Evolutionary conservation across 1,140 invertebrate species (phyloP).

Genomic region (Lucilia cuprina): DNA sequence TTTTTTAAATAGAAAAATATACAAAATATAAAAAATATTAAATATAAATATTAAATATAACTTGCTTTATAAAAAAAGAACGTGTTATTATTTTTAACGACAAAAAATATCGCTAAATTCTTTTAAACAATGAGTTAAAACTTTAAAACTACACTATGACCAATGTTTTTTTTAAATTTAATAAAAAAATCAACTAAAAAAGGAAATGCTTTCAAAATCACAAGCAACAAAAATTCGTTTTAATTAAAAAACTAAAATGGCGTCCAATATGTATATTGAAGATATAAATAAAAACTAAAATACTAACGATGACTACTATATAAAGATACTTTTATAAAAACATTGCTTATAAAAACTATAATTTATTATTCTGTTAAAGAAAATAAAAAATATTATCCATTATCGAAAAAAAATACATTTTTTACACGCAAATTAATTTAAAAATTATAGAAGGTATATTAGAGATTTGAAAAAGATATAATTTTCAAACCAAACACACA

Average conservation of each 20-base stretch:
- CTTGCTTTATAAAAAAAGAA: background rate
- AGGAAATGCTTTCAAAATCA: background rate
- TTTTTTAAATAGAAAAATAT: background rate
- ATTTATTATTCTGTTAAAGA: background rate
- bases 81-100: background rate
- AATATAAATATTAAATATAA: background rate
- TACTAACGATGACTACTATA: background rate
- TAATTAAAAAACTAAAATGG: background rate
- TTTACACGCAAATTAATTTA: slow-evolving; percentile 1
- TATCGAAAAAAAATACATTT: background rate
- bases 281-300: background rate
- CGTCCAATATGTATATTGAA: background rate
- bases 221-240: background rate
- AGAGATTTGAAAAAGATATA: background rate
- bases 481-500: background rate
- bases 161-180: background rate
- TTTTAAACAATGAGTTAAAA: background rate
- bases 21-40: background rate
- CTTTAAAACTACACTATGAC: background rate
- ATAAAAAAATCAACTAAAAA: background rate
- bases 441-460: background rate
- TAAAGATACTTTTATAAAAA: too few relatives aligned
- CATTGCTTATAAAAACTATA: background rate
- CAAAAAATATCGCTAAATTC: background rate
- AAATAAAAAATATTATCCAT: background rate